Evolutionary conservation across 2,888 invertebrate genomes (phyloP), one percentile per base, ranked within the genome.

Genomic region (Venustoraphidia nigricollis): DNA sequence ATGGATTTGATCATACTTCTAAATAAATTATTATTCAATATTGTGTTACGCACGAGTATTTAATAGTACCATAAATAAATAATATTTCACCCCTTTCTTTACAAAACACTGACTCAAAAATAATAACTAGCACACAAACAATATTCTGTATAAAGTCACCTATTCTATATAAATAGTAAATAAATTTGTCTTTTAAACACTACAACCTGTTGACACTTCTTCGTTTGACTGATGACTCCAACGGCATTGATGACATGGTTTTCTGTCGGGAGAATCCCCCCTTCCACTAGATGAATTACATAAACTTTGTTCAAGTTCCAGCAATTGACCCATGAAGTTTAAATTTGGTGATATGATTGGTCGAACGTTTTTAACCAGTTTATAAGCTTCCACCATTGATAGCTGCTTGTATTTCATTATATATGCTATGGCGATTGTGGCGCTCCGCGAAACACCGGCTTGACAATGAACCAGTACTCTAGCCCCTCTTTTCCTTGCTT

Each of bases 341-440:
- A 93, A 75, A 67, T 95, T 95, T 2, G 95, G 95, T 50, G 93
- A 92, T 59, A 95, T 93, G 63, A 94, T 94, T 51, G 83, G 79
- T 46, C 95, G 75, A 50, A 83, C 82, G 55, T 79, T 76, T 63
- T 90, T 87, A 49, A 95, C 94, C 62, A 83, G 77, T 58, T 83
- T 79, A 69, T 85, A 92, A 1, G 93, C 93, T 61, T 94, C 90
- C 41, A 87, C 77, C 72, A 86, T 86, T 38, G 83, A 79, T 64
- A 91, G 66, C 51, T 79, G 78, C 63, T 84, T 83, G 68, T 88
- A 85, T 59, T 87, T 83, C 89, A 95, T 93, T 58, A 94, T 78
- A 70, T 90, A 95, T 44, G 94, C 93, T 61, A 95, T 93, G 61
- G 92, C 91, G 62, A 95, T 81, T 53, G 94, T 94, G 53, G 94